Evolutionary conservation across 2,888 invertebrate genomes (phyloP), one percentile per base, ranked within the genome.

Genomic region (Polydesmus complanatus): DNA sequence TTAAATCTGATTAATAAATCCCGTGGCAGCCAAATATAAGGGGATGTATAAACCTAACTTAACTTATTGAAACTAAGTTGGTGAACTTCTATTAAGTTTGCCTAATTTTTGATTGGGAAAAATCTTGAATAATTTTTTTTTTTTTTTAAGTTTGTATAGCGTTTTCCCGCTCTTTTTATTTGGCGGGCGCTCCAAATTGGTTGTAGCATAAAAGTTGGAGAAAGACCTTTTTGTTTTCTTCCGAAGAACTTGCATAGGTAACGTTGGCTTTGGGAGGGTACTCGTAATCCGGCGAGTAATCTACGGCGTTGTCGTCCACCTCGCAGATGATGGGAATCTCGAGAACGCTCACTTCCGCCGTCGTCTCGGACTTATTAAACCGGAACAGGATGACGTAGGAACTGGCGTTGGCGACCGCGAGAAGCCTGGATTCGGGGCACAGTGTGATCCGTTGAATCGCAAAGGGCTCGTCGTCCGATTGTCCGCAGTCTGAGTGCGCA

Each of bases 311-410:
- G 37, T 27, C 21, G 18, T 37, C 19, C 5, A 5, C 3, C n/a
- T 48, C 11, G 26, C 14, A 53, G 25, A 21, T n/a, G 23, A 14
- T 23, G 11, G 14, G 1, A 22, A 18, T 22, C 11, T 37, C 27
- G 75, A 78, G 75, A 66, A 89, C 88, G 71, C 85, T 81, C 60
- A 87, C 84, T 76, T 91, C 91, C 50, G 84, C 83, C 71, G 81
- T 83, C 68, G 83, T 83, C 75, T 98, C 97, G 65, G 83, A 81
- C 78, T 94, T 95, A 71, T 88, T 86, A 79, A 95, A 98, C 75
- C 90, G 89, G 81, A 95, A 97, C 63, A 96, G 80, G 71, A 96
- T 83, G 68, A 97, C 90, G 79, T 97, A 95, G 65, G 88, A 86
- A 71, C 91, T 88, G 63, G 90, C 85, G 59, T 94, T 91, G 63